phyloP scores from a whole-genome alignment of 2,888 invertebrate species.

The Andrena bicolor region DNA sequence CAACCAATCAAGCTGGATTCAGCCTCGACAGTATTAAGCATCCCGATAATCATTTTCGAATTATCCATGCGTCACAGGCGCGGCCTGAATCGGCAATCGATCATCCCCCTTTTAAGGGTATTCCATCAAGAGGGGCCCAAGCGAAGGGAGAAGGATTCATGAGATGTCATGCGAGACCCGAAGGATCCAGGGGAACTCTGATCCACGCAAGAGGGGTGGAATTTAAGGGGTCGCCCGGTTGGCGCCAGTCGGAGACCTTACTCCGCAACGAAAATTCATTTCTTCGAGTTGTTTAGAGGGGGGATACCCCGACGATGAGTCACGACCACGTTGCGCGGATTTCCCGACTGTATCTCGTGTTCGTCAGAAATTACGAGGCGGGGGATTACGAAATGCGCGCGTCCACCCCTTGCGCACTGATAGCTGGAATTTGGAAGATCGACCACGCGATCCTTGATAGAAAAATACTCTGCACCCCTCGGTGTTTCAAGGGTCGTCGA shows the following conservation, averaged over 20 bases:
- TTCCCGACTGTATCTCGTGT: conserved; percentile 35
- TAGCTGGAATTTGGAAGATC: conserved; percentile 19
- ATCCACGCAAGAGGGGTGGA: conserved; percentile 61
- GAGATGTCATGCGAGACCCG: conserved; percentile 53
- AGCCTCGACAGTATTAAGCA: conserved; percentile 36
- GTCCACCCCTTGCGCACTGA: conserved; percentile 5
- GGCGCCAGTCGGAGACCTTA: conserved; percentile 58
- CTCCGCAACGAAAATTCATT: conserved; percentile 67
- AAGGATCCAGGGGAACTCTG: conserved; percentile 49
- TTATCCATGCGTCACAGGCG: conserved; percentile 46
- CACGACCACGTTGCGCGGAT: conserved; percentile 52
- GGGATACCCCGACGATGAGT: conserved; percentile 58
- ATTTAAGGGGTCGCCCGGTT: conserved; percentile 69
- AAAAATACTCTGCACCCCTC: conserved; percentile 27
- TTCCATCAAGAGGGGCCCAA: conserved; percentile 21
- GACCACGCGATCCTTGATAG: conserved; percentile 18
- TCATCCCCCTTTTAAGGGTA: conserved; percentile 61
- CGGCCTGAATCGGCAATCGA: conserved; percentile 61
- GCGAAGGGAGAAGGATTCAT: conserved; percentile 43
- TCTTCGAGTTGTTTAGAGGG: conserved; percentile 65
- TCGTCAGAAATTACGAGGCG: conserved; percentile 45
- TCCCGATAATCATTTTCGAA: conserved; percentile 59
- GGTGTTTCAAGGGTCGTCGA: conserved; percentile 12
- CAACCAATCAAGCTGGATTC: conserved; percentile 30
- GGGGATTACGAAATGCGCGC: conserved; percentile 39